Base-by-base conservation (phyloP, 2,113 vertebrate species). In the Corythornis vintsioides region DNA sequence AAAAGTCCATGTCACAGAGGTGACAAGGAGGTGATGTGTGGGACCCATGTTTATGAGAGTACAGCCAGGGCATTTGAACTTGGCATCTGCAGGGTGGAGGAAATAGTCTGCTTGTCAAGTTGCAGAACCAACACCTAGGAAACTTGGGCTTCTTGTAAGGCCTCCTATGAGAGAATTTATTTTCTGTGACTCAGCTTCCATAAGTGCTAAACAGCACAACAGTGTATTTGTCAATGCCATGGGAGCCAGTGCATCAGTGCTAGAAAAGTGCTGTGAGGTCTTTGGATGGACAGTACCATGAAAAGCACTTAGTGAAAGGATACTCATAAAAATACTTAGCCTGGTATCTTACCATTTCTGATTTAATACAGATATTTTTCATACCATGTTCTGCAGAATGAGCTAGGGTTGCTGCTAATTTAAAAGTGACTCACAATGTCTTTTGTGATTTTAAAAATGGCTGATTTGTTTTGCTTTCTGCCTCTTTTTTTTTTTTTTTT, bases 191-290 rank as follows among this genome's bases (percentile, higher is more conserved):
- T 95, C 93, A 85, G 80, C 81, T 90, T 89, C 86, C 77, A n/a
- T 59, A 73, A 40, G 74, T 79, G 86, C 92, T 89, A 79, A 89
- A 86, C 33, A 65, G 86, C 82, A 48, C 61, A 86, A 26, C 28
- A 70, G 78, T 59, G 59, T 89, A 72, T 88, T 88, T 94, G 83
- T 95, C 90, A 93, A 24, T 88, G 90, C 88, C 91, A 76, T 29
- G 81, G 91, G 83, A 95, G 61, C 33, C 63, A 74, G 65, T 0
- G 3, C 73, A 67, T 88, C 88, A 75, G 65, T 31, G 55, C 71
- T 85, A 89, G 88, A 87, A 96, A 92, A 84, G 88, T 89, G 92
- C 83, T 79, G 66, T 59, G 92, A 96, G 81, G 71, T 86, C 90
- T 93, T 92, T 38, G 88, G 83, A 57, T 82, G 77, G 90, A 59